Evolutionary conservation across 1,140 invertebrate species (phyloP).

Genomic region (Planococcus citri): DNA sequence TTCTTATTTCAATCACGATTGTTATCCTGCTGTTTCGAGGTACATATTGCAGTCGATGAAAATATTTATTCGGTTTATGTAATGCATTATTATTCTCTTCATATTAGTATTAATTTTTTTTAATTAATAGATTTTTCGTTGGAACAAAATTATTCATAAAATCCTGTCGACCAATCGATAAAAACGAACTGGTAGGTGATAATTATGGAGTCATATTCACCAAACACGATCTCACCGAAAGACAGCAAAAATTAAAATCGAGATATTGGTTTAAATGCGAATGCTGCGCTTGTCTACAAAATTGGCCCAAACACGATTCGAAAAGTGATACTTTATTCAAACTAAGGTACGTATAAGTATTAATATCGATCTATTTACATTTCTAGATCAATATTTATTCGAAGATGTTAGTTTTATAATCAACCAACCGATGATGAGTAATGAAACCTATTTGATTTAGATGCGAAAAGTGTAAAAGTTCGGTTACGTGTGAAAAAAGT

Average conservation of each 20-base stretch:
- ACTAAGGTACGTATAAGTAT: neutral
- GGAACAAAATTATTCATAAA: constrained; percentile 57
- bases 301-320: constrained; percentile 56
- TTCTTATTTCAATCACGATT: constrained; percentile 78
- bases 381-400: neutral
- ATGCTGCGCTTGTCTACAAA: constrained; percentile 56
- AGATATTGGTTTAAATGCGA: constrained; percentile 71
- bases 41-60: constrained; percentile 33
- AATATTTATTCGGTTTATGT: neutral
- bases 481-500: neutral
- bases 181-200: constrained; percentile 57
- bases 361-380: neutral
- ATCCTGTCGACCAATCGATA: constrained; percentile 46
- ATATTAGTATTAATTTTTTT: neutral
- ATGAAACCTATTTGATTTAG: too few species aligned
- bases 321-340: neutral
- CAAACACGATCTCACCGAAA: constrained; percentile 44
- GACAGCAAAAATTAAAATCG: constrained; percentile 48
- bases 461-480: too few species aligned
- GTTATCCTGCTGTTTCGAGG: constrained; percentile 65
- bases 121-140: constrained; percentile 64
- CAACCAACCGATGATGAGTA: neutral
- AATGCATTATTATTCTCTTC: neutral
- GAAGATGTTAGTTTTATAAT: neutral
- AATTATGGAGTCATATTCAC: constrained; percentile 78